These are phyloP conservation scores for Chaenogobius annularis DNA, from an alignment of 2,113 vertebrate genomes.

Conservation along the genomic window DNA sequence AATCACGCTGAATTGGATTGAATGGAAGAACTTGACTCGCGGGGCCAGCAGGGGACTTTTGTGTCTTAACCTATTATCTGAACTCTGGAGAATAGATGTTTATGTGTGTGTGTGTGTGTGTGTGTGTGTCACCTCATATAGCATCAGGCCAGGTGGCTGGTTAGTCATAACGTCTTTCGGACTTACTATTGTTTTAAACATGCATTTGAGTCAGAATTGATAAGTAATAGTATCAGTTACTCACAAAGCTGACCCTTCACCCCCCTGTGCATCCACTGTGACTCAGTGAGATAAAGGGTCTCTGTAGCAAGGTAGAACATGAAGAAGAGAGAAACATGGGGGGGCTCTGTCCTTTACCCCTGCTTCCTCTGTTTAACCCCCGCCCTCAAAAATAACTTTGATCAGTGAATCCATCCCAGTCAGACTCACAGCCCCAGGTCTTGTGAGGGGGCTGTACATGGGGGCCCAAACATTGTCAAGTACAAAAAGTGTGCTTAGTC, in stretches of 20 bases:
- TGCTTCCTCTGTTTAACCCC: slow-evolving; percentile 36
- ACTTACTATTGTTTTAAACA: neutral
- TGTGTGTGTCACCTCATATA: slow-evolving; percentile 22
- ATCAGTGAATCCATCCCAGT: slow-evolving; percentile 46
- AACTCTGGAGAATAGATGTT: slow-evolving; percentile 33
- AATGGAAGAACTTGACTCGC: slow-evolving; percentile 81
- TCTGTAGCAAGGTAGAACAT: slow-evolving; percentile 48
- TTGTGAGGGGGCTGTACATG: slow-evolving; percentile 35
- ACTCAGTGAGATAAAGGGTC: slow-evolving; percentile 65
- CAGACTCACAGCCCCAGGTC: slow-evolving; percentile 29
- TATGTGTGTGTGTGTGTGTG: slow-evolving; percentile 1
- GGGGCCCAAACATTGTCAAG: slow-evolving; percentile 51
- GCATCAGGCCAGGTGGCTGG: slow-evolving; percentile 29
- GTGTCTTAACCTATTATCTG: slow-evolving; percentile 66
- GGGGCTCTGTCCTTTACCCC: slow-evolving; percentile 31
- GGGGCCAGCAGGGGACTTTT: slow-evolving; percentile 72
- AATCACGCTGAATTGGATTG: slow-evolving; percentile 62
- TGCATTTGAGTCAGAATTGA: neutral
- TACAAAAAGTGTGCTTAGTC: slow-evolving; percentile 47
- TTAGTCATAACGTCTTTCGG: neutral
- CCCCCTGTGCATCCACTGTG: slow-evolving; percentile 69
- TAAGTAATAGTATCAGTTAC: slow-evolving; percentile 38
- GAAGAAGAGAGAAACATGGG: slow-evolving; percentile 27
- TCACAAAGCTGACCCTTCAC: slow-evolving; percentile 69
- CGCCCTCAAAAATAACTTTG: slow-evolving; percentile 48